These are phyloP conservation scores for Sisyra terminalis DNA, from an alignment of 2,888 invertebrate species.

Conservation along the genomic window DNA sequence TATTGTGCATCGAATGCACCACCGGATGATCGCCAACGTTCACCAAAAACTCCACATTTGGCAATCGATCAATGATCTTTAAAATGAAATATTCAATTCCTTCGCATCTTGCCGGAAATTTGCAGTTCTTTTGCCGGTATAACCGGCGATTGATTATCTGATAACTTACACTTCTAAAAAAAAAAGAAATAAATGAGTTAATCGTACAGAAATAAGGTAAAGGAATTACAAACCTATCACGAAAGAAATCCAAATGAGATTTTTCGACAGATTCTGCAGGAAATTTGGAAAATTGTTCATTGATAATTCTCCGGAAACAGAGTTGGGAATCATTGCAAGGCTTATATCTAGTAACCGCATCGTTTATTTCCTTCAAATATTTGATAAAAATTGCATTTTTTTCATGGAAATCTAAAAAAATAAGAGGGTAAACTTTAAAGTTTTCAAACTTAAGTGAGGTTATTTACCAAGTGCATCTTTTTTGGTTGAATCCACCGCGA, in stretches of 20 bases:
- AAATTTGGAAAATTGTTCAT: too few species aligned
- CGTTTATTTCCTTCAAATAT: slow-evolving; percentile 28
- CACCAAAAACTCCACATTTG: slow-evolving; percentile 70
- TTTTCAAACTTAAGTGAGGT: not conserved
- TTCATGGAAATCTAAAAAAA: not conserved
- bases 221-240: too few species aligned
- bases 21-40: slow-evolving; percentile 94
- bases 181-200: too few species aligned
- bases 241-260: too few species aligned
- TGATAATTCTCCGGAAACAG: too few species aligned
- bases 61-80: slow-evolving; percentile 47
- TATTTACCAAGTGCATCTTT: too few species aligned
- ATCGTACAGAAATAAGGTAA: too few species aligned
- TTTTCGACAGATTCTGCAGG: too few species aligned
- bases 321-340: slow-evolving; percentile 29
- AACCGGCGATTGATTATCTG: slow-evolving; percentile 68
- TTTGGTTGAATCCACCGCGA: too few species aligned
- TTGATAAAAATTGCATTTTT: slow-evolving; percentile 5
- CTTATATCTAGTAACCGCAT: slow-evolving; percentile 31
- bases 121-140: slow-evolving; percentile 69
- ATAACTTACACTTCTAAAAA: slow-evolving; percentile 52
- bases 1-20: slow-evolving; percentile 42
- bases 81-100: slow-evolving; percentile 82
- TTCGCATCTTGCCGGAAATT: slow-evolving; percentile 83
- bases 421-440: not conserved